phyloP scores from a whole-genome alignment of 1,140 invertebrate genomes.

The Scaptomyza graminum region DNA sequence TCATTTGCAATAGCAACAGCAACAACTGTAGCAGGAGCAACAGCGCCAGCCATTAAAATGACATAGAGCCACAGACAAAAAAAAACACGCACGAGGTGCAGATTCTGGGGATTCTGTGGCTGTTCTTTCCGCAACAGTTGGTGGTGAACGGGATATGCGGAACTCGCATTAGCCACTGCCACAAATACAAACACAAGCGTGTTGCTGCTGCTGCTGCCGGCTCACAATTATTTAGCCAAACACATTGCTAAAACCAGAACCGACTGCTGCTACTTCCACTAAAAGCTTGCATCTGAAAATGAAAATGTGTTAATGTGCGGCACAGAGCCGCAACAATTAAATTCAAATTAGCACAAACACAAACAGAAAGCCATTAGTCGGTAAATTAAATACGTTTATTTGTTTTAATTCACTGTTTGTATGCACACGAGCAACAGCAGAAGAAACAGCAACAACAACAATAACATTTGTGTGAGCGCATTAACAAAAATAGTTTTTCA shows the following conservation, averaged over 20 bases:
- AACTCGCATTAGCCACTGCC: slow-evolving; percentile 14
- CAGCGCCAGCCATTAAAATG: slow-evolving; percentile 79
- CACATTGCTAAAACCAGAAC: slow-evolving; percentile 55
- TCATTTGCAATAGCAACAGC: slow-evolving; percentile 53
- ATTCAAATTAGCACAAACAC: slow-evolving; percentile 69
- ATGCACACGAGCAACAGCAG: slow-evolving; percentile 11
- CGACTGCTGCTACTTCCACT: background rate
- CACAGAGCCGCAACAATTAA: slow-evolving; percentile 57
- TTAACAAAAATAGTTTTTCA: background rate
- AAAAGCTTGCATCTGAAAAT: slow-evolving; percentile 9
- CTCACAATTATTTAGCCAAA: slow-evolving; percentile 71
- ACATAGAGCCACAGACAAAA: slow-evolving; percentile 66
- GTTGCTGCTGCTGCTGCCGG: slow-evolving; percentile 36
- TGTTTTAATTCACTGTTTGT: slow-evolving; percentile 2
- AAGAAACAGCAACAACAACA: slow-evolving; percentile 17
- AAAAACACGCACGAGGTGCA: slow-evolving; percentile 37
- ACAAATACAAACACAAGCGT: slow-evolving; percentile 13
- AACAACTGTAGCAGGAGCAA: slow-evolving; percentile 11
- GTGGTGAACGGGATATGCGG: slow-evolving; percentile 7
- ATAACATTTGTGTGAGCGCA: background rate
- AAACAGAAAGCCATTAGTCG: slow-evolving; percentile 21
- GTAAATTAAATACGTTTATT: slow-evolving; percentile 45
- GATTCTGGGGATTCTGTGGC: slow-evolving; percentile 15
- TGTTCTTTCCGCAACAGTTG: slow-evolving; percentile 7
- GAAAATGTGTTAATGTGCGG: slow-evolving; percentile 59